Percentiles rank a stretch among this genome's conserved stretches.
Evolutionary conservation across 2,113 vertebrate species (phyloP).

Genomic region (Loxodonta africana): DNA sequence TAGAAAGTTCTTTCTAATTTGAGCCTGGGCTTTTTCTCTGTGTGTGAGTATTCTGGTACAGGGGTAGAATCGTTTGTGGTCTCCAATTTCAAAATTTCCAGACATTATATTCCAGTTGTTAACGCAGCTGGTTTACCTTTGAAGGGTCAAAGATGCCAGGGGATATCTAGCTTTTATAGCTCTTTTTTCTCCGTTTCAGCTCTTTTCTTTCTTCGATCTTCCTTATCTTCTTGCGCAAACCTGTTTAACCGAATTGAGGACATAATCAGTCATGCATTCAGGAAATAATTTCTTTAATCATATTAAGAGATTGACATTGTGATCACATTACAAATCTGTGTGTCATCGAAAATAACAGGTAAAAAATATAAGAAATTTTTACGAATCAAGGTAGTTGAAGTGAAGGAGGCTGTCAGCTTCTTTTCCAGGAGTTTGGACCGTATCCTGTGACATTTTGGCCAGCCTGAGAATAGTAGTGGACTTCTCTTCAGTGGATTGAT

Average conservation of each 20-base stretch:
- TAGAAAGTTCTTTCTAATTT: background rate
- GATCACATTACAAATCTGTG: background rate
- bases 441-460: background rate
- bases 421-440: background rate
- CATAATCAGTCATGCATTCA: background rate
- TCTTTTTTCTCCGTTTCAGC: background rate
- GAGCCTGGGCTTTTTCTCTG: background rate
- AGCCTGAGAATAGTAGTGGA: background rate
- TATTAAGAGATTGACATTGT: background rate
- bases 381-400: background rate
- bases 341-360: background rate
- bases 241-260: background rate
- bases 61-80: background rate
- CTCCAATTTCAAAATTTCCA: background rate
- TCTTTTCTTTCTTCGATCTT: background rate
- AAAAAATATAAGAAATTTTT: background rate
- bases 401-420: background rate
- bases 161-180: background rate
- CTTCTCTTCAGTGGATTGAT: background rate
- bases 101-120: background rate
- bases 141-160: background rate
- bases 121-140: background rate
- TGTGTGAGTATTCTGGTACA: background rate
- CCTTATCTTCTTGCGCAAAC: background rate
- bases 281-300: background rate